Evolutionary conservation across 2,797 vertebrate species (phyloP).

Genomic region (Lithobates pipiens): DNA sequence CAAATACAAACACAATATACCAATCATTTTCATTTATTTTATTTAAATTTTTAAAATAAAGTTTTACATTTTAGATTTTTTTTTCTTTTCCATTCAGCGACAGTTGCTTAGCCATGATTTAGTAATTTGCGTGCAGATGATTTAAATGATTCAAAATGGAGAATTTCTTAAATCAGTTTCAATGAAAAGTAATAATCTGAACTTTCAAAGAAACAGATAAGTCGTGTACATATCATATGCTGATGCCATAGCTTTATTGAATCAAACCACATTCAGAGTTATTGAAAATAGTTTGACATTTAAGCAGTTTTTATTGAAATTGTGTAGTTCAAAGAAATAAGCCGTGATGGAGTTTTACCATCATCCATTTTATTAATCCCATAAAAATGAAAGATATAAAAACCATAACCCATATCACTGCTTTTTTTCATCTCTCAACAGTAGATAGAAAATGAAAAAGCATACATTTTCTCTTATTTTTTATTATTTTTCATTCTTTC

Average conservation of each 20-base stretch:
- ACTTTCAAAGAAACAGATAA: slow-evolving; percentile 53
- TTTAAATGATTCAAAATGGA: slow-evolving; percentile 24
- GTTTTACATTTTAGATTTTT: neutral
- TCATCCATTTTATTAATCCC: slow-evolving; percentile 62
- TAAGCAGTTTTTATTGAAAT: slow-evolving; percentile 62
- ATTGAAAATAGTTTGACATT: slow-evolving; percentile 62
- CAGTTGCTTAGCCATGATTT: neutral
- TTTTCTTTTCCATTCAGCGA: neutral
- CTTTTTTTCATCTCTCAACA: slow-evolving; percentile 57
- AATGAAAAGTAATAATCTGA: slow-evolving; percentile 51
- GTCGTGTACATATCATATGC: slow-evolving; percentile 54
- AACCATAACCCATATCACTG: slow-evolving; percentile 62
- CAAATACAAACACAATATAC: no score
- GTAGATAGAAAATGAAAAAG: slow-evolving; percentile 61
- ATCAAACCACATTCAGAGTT: slow-evolving; percentile 56
- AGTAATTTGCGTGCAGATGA: slow-evolving; percentile 14
- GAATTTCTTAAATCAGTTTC: slow-evolving; percentile 20
- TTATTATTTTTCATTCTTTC: slow-evolving; percentile 56
- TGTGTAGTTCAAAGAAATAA: slow-evolving; percentile 63
- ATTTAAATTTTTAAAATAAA: neutral
- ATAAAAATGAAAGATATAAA: slow-evolving; percentile 63
- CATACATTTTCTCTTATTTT: slow-evolving; percentile 57
- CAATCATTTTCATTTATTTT: neutral
- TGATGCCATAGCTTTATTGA: slow-evolving; percentile 52
- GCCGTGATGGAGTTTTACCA: slow-evolving; percentile 60